These are phyloP conservation scores for Aplocera efformata DNA, from an alignment of 2,888 invertebrate species.

Conservation along the genomic window DNA sequence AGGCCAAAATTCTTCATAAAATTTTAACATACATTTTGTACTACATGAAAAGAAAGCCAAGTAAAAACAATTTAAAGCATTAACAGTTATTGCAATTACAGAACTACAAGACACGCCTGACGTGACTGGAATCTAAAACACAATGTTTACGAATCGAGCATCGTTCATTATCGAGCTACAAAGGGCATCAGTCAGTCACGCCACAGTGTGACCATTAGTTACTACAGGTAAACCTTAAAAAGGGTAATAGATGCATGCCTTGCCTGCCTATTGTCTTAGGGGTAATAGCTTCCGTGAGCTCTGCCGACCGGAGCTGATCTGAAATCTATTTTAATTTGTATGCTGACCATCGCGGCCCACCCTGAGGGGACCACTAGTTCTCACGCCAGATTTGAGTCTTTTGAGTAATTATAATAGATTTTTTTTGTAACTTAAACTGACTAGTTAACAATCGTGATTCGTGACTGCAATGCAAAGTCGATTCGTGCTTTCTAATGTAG, in stretches of 20 bases:
- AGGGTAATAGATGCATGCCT: slow-evolving; percentile 76
- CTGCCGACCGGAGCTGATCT: slow-evolving; percentile 46
- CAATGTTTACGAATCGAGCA: slow-evolving; percentile 31
- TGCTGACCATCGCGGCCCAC: slow-evolving; percentile 60
- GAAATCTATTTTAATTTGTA: slow-evolving; percentile 63
- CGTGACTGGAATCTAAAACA: slow-evolving; percentile 30
- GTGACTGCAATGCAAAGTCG: slow-evolving; percentile 52
- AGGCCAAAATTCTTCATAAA: too few species aligned
- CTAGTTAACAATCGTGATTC: slow-evolving; percentile 52
- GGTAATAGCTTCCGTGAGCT: slow-evolving; percentile 77
- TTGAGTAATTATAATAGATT: slow-evolving; percentile 70
- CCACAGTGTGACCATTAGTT: too few species aligned
- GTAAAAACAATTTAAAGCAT: slow-evolving; percentile 17
- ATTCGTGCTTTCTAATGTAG: slow-evolving; percentile 33
- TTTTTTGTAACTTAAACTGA: slow-evolving; percentile 55
- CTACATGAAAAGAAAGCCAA: slow-evolving; percentile 5
- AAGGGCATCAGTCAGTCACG: slow-evolving; percentile 57
- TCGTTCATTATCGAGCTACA: slow-evolving; percentile 51
- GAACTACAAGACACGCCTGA: slow-evolving; percentile 26
- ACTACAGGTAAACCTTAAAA: slow-evolving; percentile 43
- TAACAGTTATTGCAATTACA: slow-evolving; percentile 33
- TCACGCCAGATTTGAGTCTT: slow-evolving; percentile 53
- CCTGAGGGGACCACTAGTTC: slow-evolving; percentile 49
- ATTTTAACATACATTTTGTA: not conserved
- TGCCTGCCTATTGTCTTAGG: slow-evolving; percentile 73